Evolutionary conservation across 2,888 invertebrate species (phyloP), one percentile per base, ranked within the genome.

Genomic region (Boloria euphrosyne): DNA sequence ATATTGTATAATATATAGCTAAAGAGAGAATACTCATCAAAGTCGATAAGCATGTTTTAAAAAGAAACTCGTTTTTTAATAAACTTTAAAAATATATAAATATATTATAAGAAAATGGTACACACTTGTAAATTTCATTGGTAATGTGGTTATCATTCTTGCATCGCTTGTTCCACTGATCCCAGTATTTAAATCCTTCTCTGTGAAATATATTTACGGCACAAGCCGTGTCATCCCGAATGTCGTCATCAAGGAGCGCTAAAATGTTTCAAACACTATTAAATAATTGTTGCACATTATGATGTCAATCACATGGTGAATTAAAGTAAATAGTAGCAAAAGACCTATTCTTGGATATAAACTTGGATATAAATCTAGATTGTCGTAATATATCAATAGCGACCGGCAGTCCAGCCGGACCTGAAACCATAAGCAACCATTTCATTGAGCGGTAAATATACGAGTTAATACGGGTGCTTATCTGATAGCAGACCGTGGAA

Each of bases 181-280:
- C 71, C 93, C 92, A 93, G 69, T 85, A 90, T 69, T 92, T 82
- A 76, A 93, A 92, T 0, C 92, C 92, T 71, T 91, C 84, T 16
- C 73, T 71, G 16, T 87, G 75, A 71, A 87, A 89, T 61, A 93
- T 92, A 49, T 76, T 76, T 3, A 79, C 74, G 0, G 92, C 93
- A 61, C 93, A 93, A 0, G 75, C 80, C 0, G 89, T 85, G 69
- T 91, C 92, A 46, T 91, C 90, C 0, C 81, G 74, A 2, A 93
- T 93, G 68, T 92, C 87, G 10, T 91, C 92, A 44, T 92, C 85
- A 6, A 91, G 75, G 0, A 92, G 74, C 13, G 85, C 92, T 92
- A 78, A 6, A 67, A 63, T 57, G 44, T n/a, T 57, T 3, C 46
- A 46, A n/a, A n/a, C 10, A 2, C 7, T 10, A 38, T 38, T 38